Evolutionary conservation across 2,888 invertebrate species (phyloP).

Genomic region (Diloba caeruleocephala): DNA sequence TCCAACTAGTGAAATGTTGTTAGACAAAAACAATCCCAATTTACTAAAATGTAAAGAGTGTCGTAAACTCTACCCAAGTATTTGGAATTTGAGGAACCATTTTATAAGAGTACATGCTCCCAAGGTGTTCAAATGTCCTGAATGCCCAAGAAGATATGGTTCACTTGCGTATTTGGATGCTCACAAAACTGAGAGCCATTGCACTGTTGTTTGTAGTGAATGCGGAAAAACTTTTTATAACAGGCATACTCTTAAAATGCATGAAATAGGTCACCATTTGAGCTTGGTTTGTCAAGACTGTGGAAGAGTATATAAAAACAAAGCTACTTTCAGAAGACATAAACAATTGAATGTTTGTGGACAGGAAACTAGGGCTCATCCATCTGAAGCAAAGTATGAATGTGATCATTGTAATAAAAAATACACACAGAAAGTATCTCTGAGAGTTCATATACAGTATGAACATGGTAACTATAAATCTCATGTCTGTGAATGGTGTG

Average conservation of each 20-base stretch:
- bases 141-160: slow-evolving; percentile 67
- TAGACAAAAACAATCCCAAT: slow-evolving; percentile 57
- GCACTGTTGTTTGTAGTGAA: slow-evolving; percentile 66
- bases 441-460: slow-evolving; percentile 80
- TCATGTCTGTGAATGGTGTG: slow-evolving; percentile 79
- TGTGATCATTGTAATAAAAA: slow-evolving; percentile 81
- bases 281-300: slow-evolving; percentile 74
- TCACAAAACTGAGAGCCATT: slow-evolving; percentile 69
- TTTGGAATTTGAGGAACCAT: slow-evolving; percentile 68
- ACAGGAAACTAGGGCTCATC: slow-evolving; percentile 67
- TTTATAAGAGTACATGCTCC: slow-evolving; percentile 72
- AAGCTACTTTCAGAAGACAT: slow-evolving; percentile 73
- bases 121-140: slow-evolving; percentile 66
- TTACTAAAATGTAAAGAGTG: slow-evolving; percentile 70
- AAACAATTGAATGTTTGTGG: slow-evolving; percentile 72
- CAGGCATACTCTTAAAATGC: slow-evolving; percentile 69
- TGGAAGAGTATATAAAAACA: slow-evolving; percentile 76
- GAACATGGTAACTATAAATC: slow-evolving; percentile 79
- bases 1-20: slow-evolving; percentile 64
- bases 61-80: slow-evolving; percentile 61
- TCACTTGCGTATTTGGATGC: slow-evolving; percentile 60
- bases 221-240: slow-evolving; percentile 75
- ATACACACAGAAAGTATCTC: slow-evolving; percentile 78
- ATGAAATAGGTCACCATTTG: slow-evolving; percentile 69
- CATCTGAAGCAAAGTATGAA: slow-evolving; percentile 71